Percentiles rank a stretch among this genome's conserved stretches.
These are phyloP conservation scores for Papio anubis DNA, from an alignment of 2,113 vertebrate genomes.

Conservation along the genomic window DNA sequence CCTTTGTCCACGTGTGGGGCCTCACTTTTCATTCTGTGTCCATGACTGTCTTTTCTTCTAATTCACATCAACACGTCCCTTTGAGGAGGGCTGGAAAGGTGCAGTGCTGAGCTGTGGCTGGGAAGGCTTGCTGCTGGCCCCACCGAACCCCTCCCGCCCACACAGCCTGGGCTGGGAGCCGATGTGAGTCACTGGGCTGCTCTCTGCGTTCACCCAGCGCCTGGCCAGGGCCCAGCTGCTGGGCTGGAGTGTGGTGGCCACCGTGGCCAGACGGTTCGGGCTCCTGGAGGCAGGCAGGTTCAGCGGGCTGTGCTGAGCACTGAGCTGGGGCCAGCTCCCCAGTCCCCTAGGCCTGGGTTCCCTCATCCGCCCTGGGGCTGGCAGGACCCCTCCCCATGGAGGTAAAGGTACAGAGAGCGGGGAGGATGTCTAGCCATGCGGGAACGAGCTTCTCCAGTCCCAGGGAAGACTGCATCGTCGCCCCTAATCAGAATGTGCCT, in stretches of 20 bases:
- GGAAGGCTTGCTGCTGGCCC: rapidly evolving
- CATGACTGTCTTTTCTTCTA: not conserved
- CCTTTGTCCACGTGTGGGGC: not conserved
- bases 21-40: not conserved
- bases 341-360: not conserved
- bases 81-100: not conserved
- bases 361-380: not conserved
- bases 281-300: not conserved
- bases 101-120: not conserved
- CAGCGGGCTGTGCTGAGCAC: not conserved
- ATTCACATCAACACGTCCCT: not conserved
- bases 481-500: not conserved
- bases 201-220: not conserved
- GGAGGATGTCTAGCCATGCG: too few relatives aligned
- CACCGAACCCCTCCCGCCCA: rapidly evolving
- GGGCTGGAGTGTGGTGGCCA: rapidly evolving
- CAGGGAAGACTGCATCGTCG: rapidly evolving
- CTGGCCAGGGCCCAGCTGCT: not conserved
- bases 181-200: rapidly evolving
- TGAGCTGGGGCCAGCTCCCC: too few relatives aligned
- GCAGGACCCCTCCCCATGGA: rapidly evolving
- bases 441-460: not conserved
- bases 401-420: not conserved
- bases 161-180: not conserved
- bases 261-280: rapidly evolving